Evolutionary conservation across 2,113 vertebrate species (phyloP).

Genomic region (Bostrychus sinensis): DNA sequence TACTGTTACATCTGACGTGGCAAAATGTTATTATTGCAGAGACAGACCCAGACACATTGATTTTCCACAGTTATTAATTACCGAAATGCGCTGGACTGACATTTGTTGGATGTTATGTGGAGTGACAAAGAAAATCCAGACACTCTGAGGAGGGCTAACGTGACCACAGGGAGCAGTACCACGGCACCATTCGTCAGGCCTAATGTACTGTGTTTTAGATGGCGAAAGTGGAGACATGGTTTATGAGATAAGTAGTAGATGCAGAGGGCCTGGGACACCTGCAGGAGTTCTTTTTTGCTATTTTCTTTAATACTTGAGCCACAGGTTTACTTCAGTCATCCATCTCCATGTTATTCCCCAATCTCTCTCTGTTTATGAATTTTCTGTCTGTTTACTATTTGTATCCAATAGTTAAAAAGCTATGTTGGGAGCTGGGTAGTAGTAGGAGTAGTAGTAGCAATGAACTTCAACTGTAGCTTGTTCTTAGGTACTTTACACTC

Average conservation of each 20-base stretch:
- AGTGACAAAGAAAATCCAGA: conserved; percentile 31
- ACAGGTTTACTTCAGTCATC: too few species aligned
- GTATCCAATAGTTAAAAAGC: too few species aligned
- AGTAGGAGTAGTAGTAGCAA: too few species aligned
- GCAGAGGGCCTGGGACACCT: conserved; percentile 30
- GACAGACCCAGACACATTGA: conserved; percentile 45
- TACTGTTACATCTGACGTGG: too few species aligned
- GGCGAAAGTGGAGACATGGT: conserved; percentile 28
- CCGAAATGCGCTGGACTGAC: conserved; percentile 32
- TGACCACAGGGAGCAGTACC: conserved; percentile 54
- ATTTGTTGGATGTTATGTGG: conserved; percentile 39
- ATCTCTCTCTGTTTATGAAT: too few species aligned
- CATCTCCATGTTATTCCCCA: too few species aligned
- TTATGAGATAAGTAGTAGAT: conserved; percentile 45
- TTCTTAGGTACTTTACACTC: too few species aligned
- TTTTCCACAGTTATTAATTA: conserved; percentile 58
- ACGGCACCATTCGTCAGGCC: conserved; percentile 29
- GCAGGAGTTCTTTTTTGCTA: conserved; percentile 52
- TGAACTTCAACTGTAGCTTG: too few species aligned
- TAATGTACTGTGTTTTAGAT: conserved; percentile 59
- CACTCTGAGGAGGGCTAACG: conserved; percentile 50
- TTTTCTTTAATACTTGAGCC: conserved; percentile 29
- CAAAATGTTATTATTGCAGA: conserved; percentile 32
- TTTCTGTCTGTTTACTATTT: too few species aligned
- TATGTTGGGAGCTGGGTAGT: too few species aligned